phyloP scores from a whole-genome alignment of 2,113 vertebrate genomes.

The Laticauda laticaudata region DNA sequence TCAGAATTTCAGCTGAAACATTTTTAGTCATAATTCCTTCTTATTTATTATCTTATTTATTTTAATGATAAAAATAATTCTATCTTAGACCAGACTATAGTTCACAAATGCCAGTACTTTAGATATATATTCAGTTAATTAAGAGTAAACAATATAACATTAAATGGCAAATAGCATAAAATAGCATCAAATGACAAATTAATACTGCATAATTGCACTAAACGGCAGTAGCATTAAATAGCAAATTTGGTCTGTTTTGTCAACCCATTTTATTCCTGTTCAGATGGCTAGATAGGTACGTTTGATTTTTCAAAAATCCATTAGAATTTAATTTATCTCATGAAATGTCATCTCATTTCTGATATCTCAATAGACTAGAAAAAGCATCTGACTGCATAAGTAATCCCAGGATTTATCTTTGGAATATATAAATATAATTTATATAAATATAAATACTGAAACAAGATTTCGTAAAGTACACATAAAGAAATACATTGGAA shows the following conservation, averaged over 20 bases:
- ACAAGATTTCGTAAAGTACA: constrained; percentile 9
- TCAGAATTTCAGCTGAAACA: constrained; percentile 27
- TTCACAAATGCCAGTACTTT: not conserved
- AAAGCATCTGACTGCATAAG: not conserved
- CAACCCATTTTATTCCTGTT: not conserved
- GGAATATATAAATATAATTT: too few species aligned
- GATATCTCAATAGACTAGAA: not conserved
- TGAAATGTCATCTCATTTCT: constrained; percentile 12
- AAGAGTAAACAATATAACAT: not conserved
- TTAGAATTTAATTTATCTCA: not conserved
- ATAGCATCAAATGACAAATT: not conserved
- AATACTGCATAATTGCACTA: not conserved
- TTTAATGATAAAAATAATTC: constrained; percentile 38
- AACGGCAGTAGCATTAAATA: not conserved
- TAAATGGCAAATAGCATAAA: not conserved
- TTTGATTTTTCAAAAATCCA: not conserved
- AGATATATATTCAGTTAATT: not conserved
- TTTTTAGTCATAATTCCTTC: constrained; percentile 35
- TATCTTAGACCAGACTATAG: constrained; percentile 9
- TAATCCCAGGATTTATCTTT: not conserved
- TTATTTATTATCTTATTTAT: constrained; percentile 36
- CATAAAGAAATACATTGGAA: constrained; percentile 23
- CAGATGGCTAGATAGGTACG: fast-evolving
- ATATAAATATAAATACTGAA: not conserved
- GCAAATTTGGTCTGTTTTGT: not conserved